Evolutionary conservation across 2,113 vertebrate genomes (phyloP).

Genomic region (Aptenodytes forsteri): DNA sequence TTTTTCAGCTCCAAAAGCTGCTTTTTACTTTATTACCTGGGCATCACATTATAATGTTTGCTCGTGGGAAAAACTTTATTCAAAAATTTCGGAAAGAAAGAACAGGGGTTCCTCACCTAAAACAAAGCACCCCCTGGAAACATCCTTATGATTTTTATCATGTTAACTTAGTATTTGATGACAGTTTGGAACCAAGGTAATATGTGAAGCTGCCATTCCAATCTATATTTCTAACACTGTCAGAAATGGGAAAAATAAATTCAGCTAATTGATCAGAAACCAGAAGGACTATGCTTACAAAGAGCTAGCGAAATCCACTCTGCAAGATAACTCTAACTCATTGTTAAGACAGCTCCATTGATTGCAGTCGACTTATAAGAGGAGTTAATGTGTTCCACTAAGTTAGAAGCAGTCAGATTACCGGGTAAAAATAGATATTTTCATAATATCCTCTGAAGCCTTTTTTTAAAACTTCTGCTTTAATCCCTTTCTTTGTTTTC

Average conservation of each 20-base stretch:
- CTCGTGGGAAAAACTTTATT: not conserved
- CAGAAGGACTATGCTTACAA: not conserved
- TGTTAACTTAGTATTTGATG: not conserved
- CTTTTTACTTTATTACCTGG: not conserved
- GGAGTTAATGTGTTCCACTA: not conserved
- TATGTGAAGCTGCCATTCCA: not conserved
- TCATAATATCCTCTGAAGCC: not conserved
- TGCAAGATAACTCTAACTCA: not conserved
- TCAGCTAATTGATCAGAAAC: not conserved
- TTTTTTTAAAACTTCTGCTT: not conserved
- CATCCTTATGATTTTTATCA: not conserved
- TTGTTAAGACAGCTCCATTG: not conserved
- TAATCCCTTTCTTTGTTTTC: not conserved
- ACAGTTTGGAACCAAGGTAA: not conserved
- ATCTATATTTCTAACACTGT: not conserved
- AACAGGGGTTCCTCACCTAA: not conserved
- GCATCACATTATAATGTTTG: not conserved
- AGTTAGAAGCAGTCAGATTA: not conserved
- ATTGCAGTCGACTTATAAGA: not conserved
- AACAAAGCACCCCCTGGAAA: not conserved
- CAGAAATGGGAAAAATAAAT: not conserved
- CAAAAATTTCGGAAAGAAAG: not conserved
- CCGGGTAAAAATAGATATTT: not conserved
- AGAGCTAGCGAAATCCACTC: not conserved
- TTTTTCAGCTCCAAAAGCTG: not conserved